These are phyloP conservation scores for Zaprionus nigranus DNA, from an alignment of 1,140 invertebrate genomes.

Conservation along the genomic window DNA sequence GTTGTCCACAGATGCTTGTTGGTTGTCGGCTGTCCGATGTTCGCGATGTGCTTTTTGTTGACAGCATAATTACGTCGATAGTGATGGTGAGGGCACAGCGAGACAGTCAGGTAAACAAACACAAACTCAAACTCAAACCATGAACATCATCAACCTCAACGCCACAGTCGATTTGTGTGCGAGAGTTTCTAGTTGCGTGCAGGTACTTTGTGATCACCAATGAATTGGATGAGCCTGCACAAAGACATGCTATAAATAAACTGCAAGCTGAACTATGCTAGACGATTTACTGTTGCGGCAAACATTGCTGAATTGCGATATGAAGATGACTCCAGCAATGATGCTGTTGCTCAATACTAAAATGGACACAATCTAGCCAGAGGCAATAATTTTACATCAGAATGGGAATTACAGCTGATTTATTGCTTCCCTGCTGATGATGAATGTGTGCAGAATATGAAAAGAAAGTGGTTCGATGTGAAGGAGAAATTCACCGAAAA, in stretches of 20 bases:
- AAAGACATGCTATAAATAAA: constrained; percentile 66
- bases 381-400: background rate
- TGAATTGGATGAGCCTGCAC: constrained; percentile 42
- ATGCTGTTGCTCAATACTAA: background rate
- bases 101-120: constrained; percentile 40
- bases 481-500: background rate
- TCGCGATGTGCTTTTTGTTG: constrained; percentile 65
- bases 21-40: constrained; percentile 30
- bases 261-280: constrained; percentile 28
- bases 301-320: constrained; percentile 2
- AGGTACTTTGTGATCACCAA: constrained; percentile 51
- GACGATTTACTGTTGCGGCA: background rate
- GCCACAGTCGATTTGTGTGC: constrained; percentile 38
- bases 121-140: constrained; percentile 21
- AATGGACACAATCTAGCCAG: background rate
- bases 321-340: constrained; percentile 10
- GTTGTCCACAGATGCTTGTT: background rate
- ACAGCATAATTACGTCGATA: constrained; percentile 80
- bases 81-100: constrained; percentile 29
- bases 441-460: background rate
- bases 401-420: background rate
- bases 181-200: constrained; percentile 18
- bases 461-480: too few species aligned
- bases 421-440: background rate
- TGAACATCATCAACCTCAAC: constrained; percentile 21